Evolutionary conservation across 2,888 invertebrate species (phyloP), one percentile per base, ranked within the genome.

Genomic region (Melitaea athalia): DNA sequence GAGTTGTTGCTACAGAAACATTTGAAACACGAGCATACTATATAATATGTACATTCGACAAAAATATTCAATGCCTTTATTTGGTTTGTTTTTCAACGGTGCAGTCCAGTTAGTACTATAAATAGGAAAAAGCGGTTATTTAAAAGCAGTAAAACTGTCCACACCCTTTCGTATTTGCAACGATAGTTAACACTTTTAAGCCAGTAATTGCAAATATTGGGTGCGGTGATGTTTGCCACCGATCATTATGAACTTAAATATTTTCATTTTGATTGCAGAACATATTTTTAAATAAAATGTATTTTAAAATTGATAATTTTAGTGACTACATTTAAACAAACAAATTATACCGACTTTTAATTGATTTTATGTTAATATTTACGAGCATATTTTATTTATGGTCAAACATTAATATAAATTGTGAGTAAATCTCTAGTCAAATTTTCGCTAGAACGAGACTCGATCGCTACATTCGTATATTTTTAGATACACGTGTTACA

Each of bases 131-230:
- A 70, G 63, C 60, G 55, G 65, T 70, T 68, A 52, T 64, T 66
- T 68, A 69, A 47, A 67, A 67, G 66, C 67, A 61, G 53, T 55
- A 60, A 64, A 68, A 65, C 67, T 68, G 68, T 64, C 63, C 72
- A 67, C 73, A 62, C 72, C 74, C 71, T 72, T 53, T 47, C 53
- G 43, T 64, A 55, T 67, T 64, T 24, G 55, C 59, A 59, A 69
- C 68, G 57, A 49, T 64, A 49, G 59, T 60, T 49, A 67, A 62
- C 53, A 60, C 57, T n/a, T 14, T 69, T 63, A 64, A 67, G 49
- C 45, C 59, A 24, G 61, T 62, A 43, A 67, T 63, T 60, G 68
- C 68, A 72, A 74, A 74, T 71, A 74, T 66, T 73, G 71, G 73
- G 72, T 55, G 73, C 64, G 68, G 69, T 63, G 52, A 24, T 33